Evolutionary conservation across 2,113 vertebrate genomes (phyloP).

Genomic region (Microcebus jonahi): DNA sequence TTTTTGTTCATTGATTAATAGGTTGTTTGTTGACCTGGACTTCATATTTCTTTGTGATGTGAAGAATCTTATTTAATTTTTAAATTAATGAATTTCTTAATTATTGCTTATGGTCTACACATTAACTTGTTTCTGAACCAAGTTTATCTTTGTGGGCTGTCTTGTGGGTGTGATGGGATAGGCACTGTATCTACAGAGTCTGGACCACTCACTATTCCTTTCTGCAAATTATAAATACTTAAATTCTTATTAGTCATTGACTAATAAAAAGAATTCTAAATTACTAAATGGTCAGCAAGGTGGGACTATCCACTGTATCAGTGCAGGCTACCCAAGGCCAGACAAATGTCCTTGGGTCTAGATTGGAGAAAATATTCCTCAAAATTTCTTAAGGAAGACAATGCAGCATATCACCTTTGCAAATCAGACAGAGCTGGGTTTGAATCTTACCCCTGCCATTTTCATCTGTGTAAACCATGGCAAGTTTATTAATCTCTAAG

Average conservation of each 20-base stretch:
- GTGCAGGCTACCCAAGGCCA: background rate
- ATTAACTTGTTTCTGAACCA: background rate
- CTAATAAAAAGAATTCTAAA: background rate
- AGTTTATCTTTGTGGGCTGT: constrained; percentile 23
- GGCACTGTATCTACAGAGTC: background rate
- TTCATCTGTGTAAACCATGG: background rate
- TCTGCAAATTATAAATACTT: background rate
- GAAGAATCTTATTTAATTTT: constrained; percentile 9
- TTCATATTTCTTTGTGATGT: constrained; percentile 44
- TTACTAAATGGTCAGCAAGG: constrained; percentile 12
- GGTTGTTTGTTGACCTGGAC: background rate
- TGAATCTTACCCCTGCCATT: background rate
- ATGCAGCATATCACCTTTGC: background rate
- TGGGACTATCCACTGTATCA: background rate
- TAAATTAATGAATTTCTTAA: constrained; percentile 37
- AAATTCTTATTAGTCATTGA: constrained; percentile 3
- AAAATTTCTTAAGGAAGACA: constrained; percentile 19
- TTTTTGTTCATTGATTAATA: constrained; percentile 40
- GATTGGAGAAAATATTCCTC: constrained; percentile 3
- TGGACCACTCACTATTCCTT: background rate
- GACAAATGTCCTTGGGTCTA: background rate
- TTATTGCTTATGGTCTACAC: background rate
- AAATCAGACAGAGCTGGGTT: background rate
- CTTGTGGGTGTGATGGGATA: background rate
- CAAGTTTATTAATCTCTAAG: background rate